Percentiles rank a stretch among this genome's conserved stretches.
phyloP scores from a whole-genome alignment of 2,797 vertebrate species.

The Hoplostethus mediterraneus region DNA sequence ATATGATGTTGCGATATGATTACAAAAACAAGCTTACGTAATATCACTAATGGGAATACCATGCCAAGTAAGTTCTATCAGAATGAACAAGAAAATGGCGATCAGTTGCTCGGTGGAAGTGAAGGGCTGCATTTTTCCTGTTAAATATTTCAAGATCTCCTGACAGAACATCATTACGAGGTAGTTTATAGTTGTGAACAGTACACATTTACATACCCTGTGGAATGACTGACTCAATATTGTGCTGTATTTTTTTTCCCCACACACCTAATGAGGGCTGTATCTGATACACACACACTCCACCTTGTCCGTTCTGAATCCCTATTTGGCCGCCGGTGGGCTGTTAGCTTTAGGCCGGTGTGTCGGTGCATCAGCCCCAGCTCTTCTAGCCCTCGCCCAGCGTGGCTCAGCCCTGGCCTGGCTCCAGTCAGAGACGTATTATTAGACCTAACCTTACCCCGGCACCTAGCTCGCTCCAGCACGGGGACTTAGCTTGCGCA shows the following conservation, averaged over 20 bases:
- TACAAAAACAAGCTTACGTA: too few species aligned
- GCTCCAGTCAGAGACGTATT: slow-evolving; percentile 53
- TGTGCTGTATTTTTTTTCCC: background rate
- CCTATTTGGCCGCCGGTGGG: background rate
- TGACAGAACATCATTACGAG: too few species aligned
- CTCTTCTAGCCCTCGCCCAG: slow-evolving; percentile 42
- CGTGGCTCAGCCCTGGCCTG: slow-evolving; percentile 26
- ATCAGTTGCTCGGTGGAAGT: too few species aligned
- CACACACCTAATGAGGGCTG: background rate
- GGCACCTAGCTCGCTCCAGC: slow-evolving; percentile 42
- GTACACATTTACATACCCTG: too few species aligned
- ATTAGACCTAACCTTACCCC: slow-evolving; percentile 56
- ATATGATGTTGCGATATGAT: too few species aligned
- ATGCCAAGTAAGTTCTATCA: too few species aligned
- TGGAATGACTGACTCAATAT: background rate
- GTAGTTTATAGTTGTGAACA: too few species aligned
- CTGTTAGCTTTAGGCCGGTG: slow-evolving; percentile 32
- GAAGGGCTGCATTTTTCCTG: too few species aligned
- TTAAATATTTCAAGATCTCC: too few species aligned
- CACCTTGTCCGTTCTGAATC: slow-evolving; percentile 28
- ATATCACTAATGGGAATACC: too few species aligned
- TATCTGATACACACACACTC: background rate
- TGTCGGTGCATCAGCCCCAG: slow-evolving; percentile 33
- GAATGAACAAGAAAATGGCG: too few species aligned
- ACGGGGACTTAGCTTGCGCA: slow-evolving; percentile 48